Base-by-base conservation (phyloP, 2,113 vertebrate genomes). In the Mus pahari region DNA sequence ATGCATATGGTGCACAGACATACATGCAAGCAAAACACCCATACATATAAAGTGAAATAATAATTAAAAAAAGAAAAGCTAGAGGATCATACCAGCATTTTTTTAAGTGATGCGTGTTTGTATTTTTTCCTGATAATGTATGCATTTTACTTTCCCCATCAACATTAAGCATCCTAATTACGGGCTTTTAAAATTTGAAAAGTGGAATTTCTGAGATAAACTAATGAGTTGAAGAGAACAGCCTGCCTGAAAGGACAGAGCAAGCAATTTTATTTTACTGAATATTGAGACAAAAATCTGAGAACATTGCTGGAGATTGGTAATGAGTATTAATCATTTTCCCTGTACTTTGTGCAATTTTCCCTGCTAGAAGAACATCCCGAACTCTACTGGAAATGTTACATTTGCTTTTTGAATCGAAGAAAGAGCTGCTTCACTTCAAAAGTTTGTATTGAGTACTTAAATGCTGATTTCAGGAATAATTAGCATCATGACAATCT, bases 321-420 rank as follows among this genome's bases (percentile, higher is more conserved):
- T 91, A 92, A 94, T 91, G 95, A 95, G 84, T 50, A 95, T 95
- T 97, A 92, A 97, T 98, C 88, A 97, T 89, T 94, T 93, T 70
- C 86, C 70, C 73, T 53, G 90, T 55, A 94, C 71, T 90, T 45
- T 70, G 53, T 62, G 81, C 77, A 79, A 78, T 94, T 96, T 92
- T 82, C 95, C 19, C 94, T 77, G 75, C 39, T 75, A 90, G 79
- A 42, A 86, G 95, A 96, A 96, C 96, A 94, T 95, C 92, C 94
- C 3, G 24, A 94, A 94, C 96, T 92, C 89, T 70, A 79, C 39
- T 90, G 81, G 90, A 96, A 96, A 86, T 70, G 62, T 79, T 39
- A 60, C 33, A 70, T 96, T 75, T 93, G 92, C 90, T 95, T 95
- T 94, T 87, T 90, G 88, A 92, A 60, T 36, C 81, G 79, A 90